These are phyloP conservation scores for Timandra comae DNA, from an alignment of 2,888 invertebrate genomes.

Conservation along the genomic window DNA sequence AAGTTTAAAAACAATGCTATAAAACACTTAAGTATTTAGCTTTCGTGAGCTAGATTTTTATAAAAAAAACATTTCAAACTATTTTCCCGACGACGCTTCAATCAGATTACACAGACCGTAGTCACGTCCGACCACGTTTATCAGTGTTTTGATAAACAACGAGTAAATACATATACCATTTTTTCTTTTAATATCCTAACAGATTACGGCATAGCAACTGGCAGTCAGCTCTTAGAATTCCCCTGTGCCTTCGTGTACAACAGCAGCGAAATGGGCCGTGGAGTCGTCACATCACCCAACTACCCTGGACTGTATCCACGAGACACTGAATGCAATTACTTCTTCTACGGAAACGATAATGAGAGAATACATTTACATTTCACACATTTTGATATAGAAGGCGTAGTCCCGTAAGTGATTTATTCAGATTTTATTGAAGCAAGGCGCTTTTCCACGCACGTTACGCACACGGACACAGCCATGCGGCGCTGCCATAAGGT, in stretches of 20 bases:
- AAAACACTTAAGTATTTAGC: no score
- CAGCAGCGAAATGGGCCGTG: constrained; percentile 85
- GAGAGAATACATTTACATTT: constrained; percentile 90
- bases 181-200: constrained; percentile 18
- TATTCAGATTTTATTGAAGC: constrained; percentile 20
- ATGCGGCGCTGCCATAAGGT: no score
- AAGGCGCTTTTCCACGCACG: no score
- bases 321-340: constrained; percentile 93
- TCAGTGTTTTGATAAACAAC: no score
- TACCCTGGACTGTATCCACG: constrained; percentile 93
- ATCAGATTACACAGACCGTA: no score
- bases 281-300: constrained; percentile 91
- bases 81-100: no score
- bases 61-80: no score
- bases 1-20: no score
- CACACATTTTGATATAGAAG: constrained; percentile 95
- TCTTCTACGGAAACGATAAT: constrained; percentile 86
- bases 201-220: constrained; percentile 93
- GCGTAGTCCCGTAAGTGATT: constrained; percentile 90
- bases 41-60: no score
- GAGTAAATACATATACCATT: no score
- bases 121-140: no score
- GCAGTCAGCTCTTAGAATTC: constrained; percentile 83
- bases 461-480: no score
- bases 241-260: constrained; percentile 94